phyloP scores from a whole-genome alignment of 2,113 vertebrate species.

The Panthera uncia region DNA sequence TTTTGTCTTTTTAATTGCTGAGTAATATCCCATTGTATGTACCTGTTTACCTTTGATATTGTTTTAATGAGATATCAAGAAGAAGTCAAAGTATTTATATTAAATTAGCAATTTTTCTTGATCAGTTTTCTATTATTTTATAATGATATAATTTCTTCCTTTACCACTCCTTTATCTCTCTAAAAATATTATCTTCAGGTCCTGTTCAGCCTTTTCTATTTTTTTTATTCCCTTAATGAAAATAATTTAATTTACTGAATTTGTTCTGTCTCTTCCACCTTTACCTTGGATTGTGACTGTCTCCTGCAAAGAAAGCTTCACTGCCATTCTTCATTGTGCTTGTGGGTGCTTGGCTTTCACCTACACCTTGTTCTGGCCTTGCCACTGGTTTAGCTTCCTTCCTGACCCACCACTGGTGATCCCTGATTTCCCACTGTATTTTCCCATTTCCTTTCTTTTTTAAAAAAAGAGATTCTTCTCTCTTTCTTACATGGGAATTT shows the following conservation, averaged over 20 bases:
- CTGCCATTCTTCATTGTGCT: neutral
- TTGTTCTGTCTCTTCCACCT: neutral
- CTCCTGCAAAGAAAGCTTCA: neutral
- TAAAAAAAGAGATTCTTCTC: neutral
- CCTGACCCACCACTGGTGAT: neutral
- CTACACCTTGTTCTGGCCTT: neutral
- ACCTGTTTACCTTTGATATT: neutral
- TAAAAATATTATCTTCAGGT: neutral
- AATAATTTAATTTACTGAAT: neutral
- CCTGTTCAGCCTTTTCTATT: neutral
- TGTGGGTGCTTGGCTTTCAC: neutral
- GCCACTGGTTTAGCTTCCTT: neutral
- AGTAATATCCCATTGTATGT: neutral
- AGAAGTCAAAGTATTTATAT: neutral
- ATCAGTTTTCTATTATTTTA: neutral
- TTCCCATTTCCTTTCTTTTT: neutral
- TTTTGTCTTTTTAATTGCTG: neutral
- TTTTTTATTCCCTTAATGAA: neutral
- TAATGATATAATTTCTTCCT: neutral
- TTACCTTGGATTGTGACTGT: neutral
- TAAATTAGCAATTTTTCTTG: neutral
- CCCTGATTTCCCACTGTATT: neutral
- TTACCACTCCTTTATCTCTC: neutral
- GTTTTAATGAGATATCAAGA: neutral
- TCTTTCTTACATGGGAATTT: neutral